Evolutionary conservation across 1,140 invertebrate species (phyloP).

Genomic region (Cydia pomonella): DNA sequence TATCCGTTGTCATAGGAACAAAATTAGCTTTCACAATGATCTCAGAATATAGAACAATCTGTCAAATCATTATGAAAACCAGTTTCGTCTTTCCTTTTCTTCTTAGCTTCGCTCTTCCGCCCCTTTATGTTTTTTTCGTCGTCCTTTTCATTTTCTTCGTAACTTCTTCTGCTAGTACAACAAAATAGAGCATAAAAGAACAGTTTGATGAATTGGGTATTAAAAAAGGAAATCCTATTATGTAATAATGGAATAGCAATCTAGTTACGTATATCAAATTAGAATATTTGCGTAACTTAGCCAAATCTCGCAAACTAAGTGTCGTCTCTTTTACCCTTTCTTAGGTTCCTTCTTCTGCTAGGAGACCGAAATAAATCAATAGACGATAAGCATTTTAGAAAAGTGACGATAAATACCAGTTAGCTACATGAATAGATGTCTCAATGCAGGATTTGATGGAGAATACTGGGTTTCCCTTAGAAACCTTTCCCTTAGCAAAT

Average conservation of each 20-base stretch:
- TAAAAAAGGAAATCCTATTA: too few species aligned
- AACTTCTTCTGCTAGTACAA: background rate
- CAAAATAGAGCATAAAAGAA: constrained; percentile 28
- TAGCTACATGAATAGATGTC: too few species aligned
- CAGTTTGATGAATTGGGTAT: constrained; percentile 18
- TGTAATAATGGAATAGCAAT: too few species aligned
- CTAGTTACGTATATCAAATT: too few species aligned
- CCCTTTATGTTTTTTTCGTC: background rate
- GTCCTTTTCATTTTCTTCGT: constrained; percentile 16
- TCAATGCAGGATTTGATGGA: too few species aligned
- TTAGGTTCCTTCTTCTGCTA: too few species aligned
- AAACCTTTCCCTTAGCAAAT: background rate
- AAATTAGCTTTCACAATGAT: constrained; percentile 97
- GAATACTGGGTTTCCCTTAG: background rate
- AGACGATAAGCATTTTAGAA: too few species aligned
- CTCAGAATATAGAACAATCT: constrained; percentile 91
- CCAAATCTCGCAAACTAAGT: too few species aligned
- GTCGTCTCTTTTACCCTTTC: too few species aligned
- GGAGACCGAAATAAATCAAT: too few species aligned
- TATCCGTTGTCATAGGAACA: constrained; percentile 81
- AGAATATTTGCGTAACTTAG: too few species aligned
- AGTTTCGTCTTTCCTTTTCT: constrained; percentile 85
- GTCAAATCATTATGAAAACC: constrained; percentile 96
- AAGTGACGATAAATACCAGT: too few species aligned
- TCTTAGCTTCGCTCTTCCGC: constrained; percentile 47